Conservation (phyloP, 35 echinoderm and acorn worm genomes). For the Patiria miniata region DNA sequence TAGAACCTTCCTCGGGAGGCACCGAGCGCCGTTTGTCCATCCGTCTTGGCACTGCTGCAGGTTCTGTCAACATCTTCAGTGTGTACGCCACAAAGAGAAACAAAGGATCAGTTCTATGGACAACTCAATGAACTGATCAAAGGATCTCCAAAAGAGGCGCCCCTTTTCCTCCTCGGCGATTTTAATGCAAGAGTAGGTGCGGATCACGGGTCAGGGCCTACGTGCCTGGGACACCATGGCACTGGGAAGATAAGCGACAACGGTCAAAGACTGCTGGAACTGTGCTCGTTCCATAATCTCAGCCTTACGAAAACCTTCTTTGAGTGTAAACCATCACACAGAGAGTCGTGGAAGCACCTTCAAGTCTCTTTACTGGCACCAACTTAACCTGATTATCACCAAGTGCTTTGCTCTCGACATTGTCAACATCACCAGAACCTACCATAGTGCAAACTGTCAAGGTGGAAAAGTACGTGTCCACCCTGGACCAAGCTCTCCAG, state of each 20-base stretch:
- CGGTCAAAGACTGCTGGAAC: conserved; percentile 40
- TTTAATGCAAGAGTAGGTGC: conserved; percentile 56
- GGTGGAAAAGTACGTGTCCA: conserved; percentile 36
- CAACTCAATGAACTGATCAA: conserved; percentile 16
- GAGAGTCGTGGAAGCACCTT: conserved; percentile 54
- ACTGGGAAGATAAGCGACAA: conserved; percentile 35
- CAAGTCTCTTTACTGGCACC: conserved; percentile 40
- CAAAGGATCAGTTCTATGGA: conserved; percentile 42
- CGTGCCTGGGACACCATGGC: conserved; percentile 6
- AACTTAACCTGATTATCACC: conserved; percentile 41
- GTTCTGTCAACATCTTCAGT: conserved; percentile 35
- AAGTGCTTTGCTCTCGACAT: background rate
- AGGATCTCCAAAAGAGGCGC: background rate
- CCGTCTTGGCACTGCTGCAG: background rate
- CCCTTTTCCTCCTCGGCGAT: background rate
- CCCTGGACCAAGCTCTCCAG: background rate
- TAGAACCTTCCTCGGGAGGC: background rate
- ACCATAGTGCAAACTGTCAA: conserved; percentile 67
- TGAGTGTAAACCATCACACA: background rate
- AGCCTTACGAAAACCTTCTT: conserved; percentile 43
- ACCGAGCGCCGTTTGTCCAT: background rate
- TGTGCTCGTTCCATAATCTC: conserved; percentile 39
- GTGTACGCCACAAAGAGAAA: conserved; percentile 34
- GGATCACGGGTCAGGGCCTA: conserved; percentile 19
- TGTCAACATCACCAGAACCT: conserved; percentile 43